Conservation (phyloP, 2,888 invertebrate genomes). For the Caenorhabditis sp. region DNA sequence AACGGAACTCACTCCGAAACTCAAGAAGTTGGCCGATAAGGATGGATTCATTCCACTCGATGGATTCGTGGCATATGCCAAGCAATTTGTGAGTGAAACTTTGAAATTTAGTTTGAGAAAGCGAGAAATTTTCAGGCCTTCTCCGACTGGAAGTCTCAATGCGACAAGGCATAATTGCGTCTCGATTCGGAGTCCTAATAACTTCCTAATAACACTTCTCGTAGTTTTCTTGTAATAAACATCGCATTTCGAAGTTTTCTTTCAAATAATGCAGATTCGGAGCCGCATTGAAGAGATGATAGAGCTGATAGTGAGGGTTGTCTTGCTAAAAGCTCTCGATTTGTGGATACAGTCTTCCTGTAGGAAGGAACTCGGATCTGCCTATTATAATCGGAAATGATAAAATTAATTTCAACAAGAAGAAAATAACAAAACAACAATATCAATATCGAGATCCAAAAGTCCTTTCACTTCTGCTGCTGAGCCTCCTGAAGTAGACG, state of each 20-base stretch:
- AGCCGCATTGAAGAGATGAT: too few relatives aligned
- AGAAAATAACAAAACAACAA: conserved; percentile 33
- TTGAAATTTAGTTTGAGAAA: background rate
- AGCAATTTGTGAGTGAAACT: conserved; percentile 44
- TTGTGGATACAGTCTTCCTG: too few relatives aligned
- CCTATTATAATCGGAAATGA: too few relatives aligned
- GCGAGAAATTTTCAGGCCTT: conserved; percentile 38
- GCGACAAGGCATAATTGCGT: conserved; percentile 37
- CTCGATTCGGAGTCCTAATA: conserved; percentile 10
- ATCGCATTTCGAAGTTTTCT: too few relatives aligned
- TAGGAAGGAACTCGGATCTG: too few relatives aligned
- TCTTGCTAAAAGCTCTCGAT: too few relatives aligned
- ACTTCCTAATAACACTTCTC: background rate
- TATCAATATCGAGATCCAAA: conserved; percentile 26
- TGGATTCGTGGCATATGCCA: conserved; percentile 47
- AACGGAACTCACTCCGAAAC: conserved; percentile 56
- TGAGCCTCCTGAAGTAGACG: conserved; percentile 46
- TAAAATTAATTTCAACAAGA: conserved; percentile 48
- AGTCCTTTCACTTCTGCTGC: conserved; percentile 28
- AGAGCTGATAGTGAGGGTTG: too few relatives aligned
- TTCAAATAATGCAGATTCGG: too few relatives aligned
- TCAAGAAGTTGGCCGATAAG: conserved; percentile 52
- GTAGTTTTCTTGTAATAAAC: conserved; percentile 18
- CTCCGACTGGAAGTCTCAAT: conserved; percentile 55
- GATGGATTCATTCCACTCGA: conserved; percentile 63